Base-by-base conservation (phyloP, 2,888 invertebrate species). In the Pardosa pseudoannulata region DNA sequence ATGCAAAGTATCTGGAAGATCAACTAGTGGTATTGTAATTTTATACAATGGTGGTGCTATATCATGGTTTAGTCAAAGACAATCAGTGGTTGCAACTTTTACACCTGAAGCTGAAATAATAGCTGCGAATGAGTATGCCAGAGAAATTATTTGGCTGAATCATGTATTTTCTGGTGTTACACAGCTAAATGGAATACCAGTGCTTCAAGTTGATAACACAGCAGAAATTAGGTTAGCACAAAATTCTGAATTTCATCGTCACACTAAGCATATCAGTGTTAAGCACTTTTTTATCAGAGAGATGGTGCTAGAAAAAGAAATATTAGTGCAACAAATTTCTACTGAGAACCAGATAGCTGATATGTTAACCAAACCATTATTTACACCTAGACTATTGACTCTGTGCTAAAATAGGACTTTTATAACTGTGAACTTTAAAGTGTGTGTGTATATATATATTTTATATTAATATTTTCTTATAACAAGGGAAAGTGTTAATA, bases 201-300 rank as follows among this genome's bases (percentile, higher is more conserved):
- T 32, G 19, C 11, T 80, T 29, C 46, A 29, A n/a, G 64, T 85
- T 0, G 90, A 90, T 76, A 89, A 90, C 62, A 88, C 86, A 41
- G 88, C 88, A 29, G 89, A 89, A 5, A 88, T 89, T 3, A 87
- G 72, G n/a, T 41, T 90, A 1, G 87, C 88, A 0, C 41, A 89
- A 0, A 90, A 90, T 65, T 88, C 89, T 7, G 89, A 88, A 28
- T 79, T 81, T 32, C 89, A 89, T 62, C 19, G 74, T 0, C 62
- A 86, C 29, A 88, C 89, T 0, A 90, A 90, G 67, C 90, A 90
- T 70, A 90, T 90, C 16, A 88, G 79, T 27, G 72, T 90, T 0
- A 31, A 88, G 27, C 88, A 88, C 67, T 89, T 89, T 68, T 90
- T 76, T 62, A 78, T 79, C 0, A 27, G 79, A 16, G 72, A 88